Evolutionary conservation across 2,113 vertebrate genomes (phyloP).

Genomic region (Oreochromis aureus): DNA sequence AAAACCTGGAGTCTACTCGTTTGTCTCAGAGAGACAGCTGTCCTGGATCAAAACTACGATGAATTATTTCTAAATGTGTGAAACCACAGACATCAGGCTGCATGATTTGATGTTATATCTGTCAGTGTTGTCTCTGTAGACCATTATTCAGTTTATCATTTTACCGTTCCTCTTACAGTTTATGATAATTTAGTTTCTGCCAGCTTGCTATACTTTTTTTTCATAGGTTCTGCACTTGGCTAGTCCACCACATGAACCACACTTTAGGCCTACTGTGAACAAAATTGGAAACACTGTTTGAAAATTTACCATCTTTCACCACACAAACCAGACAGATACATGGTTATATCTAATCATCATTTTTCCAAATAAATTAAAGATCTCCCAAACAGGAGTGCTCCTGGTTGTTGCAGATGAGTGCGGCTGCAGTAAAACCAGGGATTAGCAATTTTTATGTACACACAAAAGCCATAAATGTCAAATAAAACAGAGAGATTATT

Average conservation of each 20-base stretch:
- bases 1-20: constrained; percentile 55
- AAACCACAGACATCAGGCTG: accelerated
- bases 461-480: background rate
- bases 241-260: accelerated
- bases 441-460: accelerated
- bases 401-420: background rate
- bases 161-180: accelerated
- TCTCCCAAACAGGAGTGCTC: background rate
- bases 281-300: background rate
- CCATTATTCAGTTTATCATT: accelerated
- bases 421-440: background rate
- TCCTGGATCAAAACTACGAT: accelerated
- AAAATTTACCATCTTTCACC: background rate
- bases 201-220: accelerated
- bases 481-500: background rate
- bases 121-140: background rate
- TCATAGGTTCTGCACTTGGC: background rate
- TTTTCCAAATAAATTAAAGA: background rate
- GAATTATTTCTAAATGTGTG: background rate
- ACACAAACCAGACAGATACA: background rate
- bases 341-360: background rate
- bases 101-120: background rate
- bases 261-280: accelerated
- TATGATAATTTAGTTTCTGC: background rate
- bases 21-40: constrained; percentile 21